Evolutionary conservation across 2,888 invertebrate species (phyloP).

Genomic region (Halictus ligatus): DNA sequence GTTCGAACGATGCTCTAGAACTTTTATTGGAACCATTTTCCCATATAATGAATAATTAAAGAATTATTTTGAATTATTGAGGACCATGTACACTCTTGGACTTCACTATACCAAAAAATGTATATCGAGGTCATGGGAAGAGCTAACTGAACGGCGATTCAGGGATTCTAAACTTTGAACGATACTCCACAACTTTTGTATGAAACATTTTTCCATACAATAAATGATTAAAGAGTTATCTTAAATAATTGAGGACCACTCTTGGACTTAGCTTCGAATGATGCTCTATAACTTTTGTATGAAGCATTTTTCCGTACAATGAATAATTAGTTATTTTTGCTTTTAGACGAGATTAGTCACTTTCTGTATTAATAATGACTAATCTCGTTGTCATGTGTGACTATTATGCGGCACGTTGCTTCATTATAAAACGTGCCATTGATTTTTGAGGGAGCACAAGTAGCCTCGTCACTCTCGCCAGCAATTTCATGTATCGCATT

Average conservation of each 20-base stretch:
- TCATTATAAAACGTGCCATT: neutral
- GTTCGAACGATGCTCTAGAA: neutral
- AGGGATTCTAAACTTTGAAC: too few relatives aligned
- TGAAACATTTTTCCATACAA: too few relatives aligned
- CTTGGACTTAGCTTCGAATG: neutral
- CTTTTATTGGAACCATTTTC: neutral
- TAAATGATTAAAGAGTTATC: too few relatives aligned
- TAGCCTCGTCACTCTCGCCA: neutral
- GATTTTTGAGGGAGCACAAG: neutral
- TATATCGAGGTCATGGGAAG: too few relatives aligned
- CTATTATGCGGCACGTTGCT: neutral
- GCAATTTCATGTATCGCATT: slow-evolving; percentile 24
- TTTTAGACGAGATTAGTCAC: too few relatives aligned
- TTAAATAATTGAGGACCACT: too few relatives aligned
- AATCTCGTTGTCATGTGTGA: neutral
- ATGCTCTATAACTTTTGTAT: neutral
- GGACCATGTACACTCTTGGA: too few relatives aligned
- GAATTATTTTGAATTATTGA: neutral
- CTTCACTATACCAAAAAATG: too few relatives aligned
- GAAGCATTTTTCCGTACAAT: neutral
- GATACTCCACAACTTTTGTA: too few relatives aligned
- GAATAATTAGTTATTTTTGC: neutral
- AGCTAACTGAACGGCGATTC: too few relatives aligned
- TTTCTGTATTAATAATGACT: neutral
- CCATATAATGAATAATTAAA: neutral